Evolutionary conservation across 2,888 invertebrate genomes (phyloP), one percentile per base, ranked within the genome.

Genomic region (Abscondita cerata): DNA sequence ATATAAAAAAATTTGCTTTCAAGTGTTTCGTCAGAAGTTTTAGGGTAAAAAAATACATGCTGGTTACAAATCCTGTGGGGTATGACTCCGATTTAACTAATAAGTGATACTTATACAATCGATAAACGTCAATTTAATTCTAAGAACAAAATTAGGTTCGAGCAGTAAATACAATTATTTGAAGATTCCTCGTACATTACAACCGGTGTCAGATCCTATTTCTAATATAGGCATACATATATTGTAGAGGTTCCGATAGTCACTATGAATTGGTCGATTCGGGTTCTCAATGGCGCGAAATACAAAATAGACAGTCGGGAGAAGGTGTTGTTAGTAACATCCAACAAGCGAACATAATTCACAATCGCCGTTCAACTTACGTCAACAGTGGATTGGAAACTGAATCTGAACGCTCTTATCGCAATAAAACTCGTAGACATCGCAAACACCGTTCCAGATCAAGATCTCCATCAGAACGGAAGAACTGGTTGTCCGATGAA

Each of bases 251-350:
- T 68, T 68, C 72, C 2, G 80, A 81, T 20, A 75, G 78, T 60
- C 80, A 81, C 65, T 84, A 86, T 58, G 93, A 93, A 80, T 83
- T 95, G 72, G 89, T 95, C 47, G 94, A 95, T 77, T 94, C 94
- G 5, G 92, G 92, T 71, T 87, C 89, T 53, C 95, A 95, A 79
- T 95, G 95, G 95, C 89, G 90, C 70, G 93, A 95, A 81, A 92
- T 93, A 44, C 89, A 94, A 78, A 87, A 89, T 72, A 88, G 90
- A 72, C 88, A 89, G 75, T 82, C 81, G 61, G 82, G 82, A 41
- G 85, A 84, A 67, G 83, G 75, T 13, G 83, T 82, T 54, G 78
- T 80, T 61, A 83, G 83, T 66, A 81, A 80, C 53, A 85, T 87
- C 57, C 86, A 91, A 80, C 89, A 91, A 72, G 91, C 91, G 1